Conservation (phyloP, 2,797 vertebrate genomes). For the Strix occidentalis region DNA sequence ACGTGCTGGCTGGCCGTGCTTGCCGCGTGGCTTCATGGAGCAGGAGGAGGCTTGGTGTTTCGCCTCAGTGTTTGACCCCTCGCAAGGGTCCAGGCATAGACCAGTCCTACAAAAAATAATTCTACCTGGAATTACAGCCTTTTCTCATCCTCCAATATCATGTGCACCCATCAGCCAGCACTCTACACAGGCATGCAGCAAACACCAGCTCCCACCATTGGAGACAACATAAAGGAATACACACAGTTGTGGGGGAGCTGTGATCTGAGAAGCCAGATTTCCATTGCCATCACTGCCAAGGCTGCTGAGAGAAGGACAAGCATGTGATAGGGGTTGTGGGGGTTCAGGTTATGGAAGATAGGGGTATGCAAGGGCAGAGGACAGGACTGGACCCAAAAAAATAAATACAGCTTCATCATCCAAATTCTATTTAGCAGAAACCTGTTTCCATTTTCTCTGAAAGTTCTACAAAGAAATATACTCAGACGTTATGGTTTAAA, state of each 20-base stretch:
- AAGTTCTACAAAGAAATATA: neutral
- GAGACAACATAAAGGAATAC: neutral
- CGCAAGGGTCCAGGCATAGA: neutral
- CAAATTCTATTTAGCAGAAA: neutral
- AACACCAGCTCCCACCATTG: rapidly evolving
- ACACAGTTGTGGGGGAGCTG: neutral
- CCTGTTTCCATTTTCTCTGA: neutral
- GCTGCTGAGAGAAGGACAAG: neutral
- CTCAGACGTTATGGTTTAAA: neutral
- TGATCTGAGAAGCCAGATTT: neutral
- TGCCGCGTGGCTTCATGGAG: neutral
- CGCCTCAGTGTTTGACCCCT: neutral
- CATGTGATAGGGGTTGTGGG: neutral
- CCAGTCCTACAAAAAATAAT: neutral
- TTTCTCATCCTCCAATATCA: neutral
- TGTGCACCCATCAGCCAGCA: neutral
- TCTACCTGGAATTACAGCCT: neutral
- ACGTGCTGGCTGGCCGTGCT: rapidly evolving
- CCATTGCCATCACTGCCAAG: neutral
- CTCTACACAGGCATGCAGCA: neutral
- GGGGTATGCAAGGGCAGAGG: neutral
- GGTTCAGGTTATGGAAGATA: neutral
- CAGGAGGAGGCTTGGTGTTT: neutral
- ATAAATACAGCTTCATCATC: neutral
- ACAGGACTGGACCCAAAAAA: neutral